Base-by-base conservation (phyloP, 2,797 vertebrate genomes). In the Danio jaintianensis region DNA sequence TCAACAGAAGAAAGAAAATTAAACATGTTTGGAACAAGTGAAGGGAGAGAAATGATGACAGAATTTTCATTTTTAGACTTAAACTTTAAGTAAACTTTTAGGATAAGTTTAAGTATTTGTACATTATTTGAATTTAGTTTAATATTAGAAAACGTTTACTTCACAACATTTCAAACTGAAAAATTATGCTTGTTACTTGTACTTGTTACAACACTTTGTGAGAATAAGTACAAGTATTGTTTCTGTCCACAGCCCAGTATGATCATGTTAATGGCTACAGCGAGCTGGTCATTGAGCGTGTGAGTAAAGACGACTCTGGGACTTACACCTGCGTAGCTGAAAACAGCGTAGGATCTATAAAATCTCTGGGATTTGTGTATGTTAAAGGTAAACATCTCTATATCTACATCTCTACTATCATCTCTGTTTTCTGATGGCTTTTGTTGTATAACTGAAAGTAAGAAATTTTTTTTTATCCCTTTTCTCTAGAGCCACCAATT, bases 281-380 rank as follows among this genome's bases (percentile, higher is more conserved):
- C 74, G 95, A 98, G 88, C 92, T 99, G 87, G 89, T 98, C 83
- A 93, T 98, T 7, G 96, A 97, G 83, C 93, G 92, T 70, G 96
- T 96, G 71, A 95, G 92, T 71, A 98, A 96, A 89, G 95, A 96
- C 0, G 95, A 99, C 78, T 94, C 96, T 0, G 98, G 98, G 0
- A 97, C 96, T 16, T 99, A 99, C 0, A 93, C 96, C 59, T 99
- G 98, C 80, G 91, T 93, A 6, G 98, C 97, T 69, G 95, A 97
- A 90, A 99, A 98, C 90, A 87, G 53, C 0, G 94, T 96, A 20
- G 96, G 96, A 85, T 94, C 92, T 78, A 92, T 98, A 87, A 98
- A 95, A 87, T 96, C 97, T 2, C 88, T 97, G 85, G 96, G 95
- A 22, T 96, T 95, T 45, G 96, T 98, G 52, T 96, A 95, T 8